Base-by-base conservation (phyloP, 2,797 vertebrate genomes). In the Aeoliscus strigatus region DNA sequence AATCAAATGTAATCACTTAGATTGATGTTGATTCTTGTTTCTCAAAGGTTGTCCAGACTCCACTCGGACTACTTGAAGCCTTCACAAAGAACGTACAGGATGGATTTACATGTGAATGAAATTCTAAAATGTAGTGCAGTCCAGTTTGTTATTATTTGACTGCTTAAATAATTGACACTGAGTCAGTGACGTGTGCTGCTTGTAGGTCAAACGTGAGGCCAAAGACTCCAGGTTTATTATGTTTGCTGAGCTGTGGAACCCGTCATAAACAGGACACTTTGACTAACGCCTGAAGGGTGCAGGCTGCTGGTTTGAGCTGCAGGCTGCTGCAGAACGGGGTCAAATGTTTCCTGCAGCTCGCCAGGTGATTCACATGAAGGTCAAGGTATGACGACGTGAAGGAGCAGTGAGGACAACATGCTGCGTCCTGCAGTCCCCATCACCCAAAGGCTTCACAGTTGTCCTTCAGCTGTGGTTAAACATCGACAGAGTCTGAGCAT, bases 401-500 rank as follows among this genome's bases (percentile, higher is more conserved):
- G 34, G 46, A n/a, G 27, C 57, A 49, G 37, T 6, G 30, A 11
- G 12, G 2, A 10, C 39, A 25, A 41, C 50, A 27, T 13, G 12
- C 14, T 43, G 39, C 30, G 10, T 43, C n/a, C 5, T 54, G 11
- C 15, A 37, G 39, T 51, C 39, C 17, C 4, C 14, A 2, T 73
- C 53, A 66, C 6, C 9, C 42, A 55, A 67, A 36, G 1, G 42
- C 57, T 31, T 42, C 34, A 5, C 2, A 1, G 28, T 46, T 37
- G 11, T 33, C 41, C 54, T 38, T 42, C 27, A 5, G n/a, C 18
- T 25, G 21, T 39, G 26, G 44, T 60, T 27, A 36, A 4, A 45
- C 24, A 39, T 51, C 64, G 1, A 43, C 47, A 48, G 29, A 38
- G 4, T 29, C 35, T 34, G 35, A 48, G 57, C 48, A 46, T 24